These are phyloP conservation scores for Tetheella fluctuosa DNA, from an alignment of 2,888 invertebrate genomes.

Conservation along the genomic window DNA sequence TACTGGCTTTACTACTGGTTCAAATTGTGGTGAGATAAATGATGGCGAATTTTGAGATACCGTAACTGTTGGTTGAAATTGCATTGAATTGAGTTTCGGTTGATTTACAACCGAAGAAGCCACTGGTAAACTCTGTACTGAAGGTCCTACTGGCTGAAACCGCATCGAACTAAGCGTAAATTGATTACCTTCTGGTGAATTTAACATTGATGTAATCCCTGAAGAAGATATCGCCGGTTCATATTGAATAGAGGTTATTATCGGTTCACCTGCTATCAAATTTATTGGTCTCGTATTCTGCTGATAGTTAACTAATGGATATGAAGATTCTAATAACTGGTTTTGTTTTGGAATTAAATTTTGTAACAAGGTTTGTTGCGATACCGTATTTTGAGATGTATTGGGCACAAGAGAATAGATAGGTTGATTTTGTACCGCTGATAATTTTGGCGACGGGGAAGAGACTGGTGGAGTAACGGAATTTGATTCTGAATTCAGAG, in stretches of 20 bases:
- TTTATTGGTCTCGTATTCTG: not conserved
- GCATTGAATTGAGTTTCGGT: slow-evolving; percentile 9
- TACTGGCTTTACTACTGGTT: not conserved
- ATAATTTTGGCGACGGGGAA: not conserved
- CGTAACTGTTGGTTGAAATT: not conserved
- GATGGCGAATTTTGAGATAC: not conserved
- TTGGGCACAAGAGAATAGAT: not conserved
- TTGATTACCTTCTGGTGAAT: not conserved
- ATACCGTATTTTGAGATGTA: not conserved
- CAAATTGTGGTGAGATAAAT: slow-evolving; percentile 4
- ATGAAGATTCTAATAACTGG: not conserved
- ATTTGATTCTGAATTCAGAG: not conserved
- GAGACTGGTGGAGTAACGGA: not conserved
- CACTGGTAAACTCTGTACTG: slow-evolving; percentile 10
- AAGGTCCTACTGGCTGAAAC: not conserved
- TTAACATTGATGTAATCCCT: not conserved
- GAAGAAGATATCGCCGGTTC: not conserved
- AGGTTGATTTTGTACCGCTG: not conserved
- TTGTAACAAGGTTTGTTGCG: not conserved
- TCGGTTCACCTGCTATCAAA: slow-evolving; percentile 11
- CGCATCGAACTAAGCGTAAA: slow-evolving; percentile 6
- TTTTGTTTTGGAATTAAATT: not conserved
- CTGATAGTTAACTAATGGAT: not conserved
- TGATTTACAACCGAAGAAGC: slow-evolving; percentile 30
- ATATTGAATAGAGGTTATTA: slow-evolving; percentile 11